Evolutionary conservation across 2,113 vertebrate species (phyloP), one percentile per base, ranked within the genome.

Genomic region (Ibidorhyncha struthersii): DNA sequence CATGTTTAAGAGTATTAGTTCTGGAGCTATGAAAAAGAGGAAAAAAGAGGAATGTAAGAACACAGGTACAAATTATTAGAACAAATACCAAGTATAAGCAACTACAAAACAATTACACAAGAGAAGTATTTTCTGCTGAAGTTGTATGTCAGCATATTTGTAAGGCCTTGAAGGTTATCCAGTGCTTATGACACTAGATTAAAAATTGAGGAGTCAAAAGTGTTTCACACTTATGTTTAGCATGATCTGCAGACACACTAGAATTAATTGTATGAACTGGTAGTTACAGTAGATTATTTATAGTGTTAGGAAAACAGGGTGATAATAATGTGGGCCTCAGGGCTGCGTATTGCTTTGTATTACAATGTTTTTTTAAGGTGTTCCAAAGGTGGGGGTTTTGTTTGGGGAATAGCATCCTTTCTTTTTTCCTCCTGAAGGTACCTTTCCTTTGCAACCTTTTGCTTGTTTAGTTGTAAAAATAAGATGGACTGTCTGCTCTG

Each of bases 401-500:
- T 32, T 38, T 17, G 3, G 11, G 4, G 30, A 65, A 21, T 12
- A 61, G 53, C 41, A 30, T 36, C 5, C 4, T 23, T 67, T 53
- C 65, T 38, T 27, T 49, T 49, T 49, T 22, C 22, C 15, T 40
- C 7, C 36, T 38, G 38, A 23, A 38, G 19, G 41, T 30, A 56
- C 8, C 2, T 49, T 65, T 52, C 7, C 53, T 55, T n/a, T 25
- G 17, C 13, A 47, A 38, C 10, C 4, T 63, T 82, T 53, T 45
- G 17, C 29, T 47, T 50, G 53, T 47, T 65, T 10, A 52, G 45
- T 7, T 62, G 20, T 55, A 52, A 55, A 71, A 40, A 14, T 1
- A 23, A 63, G 36, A 34, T 3, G 5, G 61, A 7, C 13, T 1
- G 0, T 8, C 25, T 45, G 47, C 63, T 25, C 43, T 4, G 8